Percentiles rank a stretch among this genome's conserved stretches.
Conservation (phyloP, 2,113 vertebrate species). For the Onychostruthus taczanowskii region DNA sequence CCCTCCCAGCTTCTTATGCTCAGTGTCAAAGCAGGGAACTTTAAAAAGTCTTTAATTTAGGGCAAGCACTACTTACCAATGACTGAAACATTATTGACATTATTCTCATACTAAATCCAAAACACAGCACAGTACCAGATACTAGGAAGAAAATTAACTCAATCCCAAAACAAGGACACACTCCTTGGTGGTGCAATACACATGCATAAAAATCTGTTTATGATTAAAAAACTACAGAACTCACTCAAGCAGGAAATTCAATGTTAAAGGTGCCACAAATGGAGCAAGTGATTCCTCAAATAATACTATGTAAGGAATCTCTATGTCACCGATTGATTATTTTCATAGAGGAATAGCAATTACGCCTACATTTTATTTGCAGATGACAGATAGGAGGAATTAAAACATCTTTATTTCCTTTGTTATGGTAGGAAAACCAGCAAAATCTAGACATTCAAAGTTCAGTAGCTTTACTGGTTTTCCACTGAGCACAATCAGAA, state of each 20-base stretch:
- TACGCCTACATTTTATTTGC: neutral
- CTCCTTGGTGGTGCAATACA: neutral
- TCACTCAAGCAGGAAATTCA: neutral
- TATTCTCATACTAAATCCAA: neutral
- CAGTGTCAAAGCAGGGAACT: neutral
- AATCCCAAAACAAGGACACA: neutral
- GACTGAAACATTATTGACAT: neutral
- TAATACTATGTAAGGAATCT: neutral
- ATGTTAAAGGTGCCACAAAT: neutral
- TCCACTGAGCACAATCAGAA: neutral
- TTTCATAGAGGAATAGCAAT: neutral
- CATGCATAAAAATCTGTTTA: neutral
- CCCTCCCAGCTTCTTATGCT: neutral
- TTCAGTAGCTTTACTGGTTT: neutral
- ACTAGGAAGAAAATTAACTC: neutral
- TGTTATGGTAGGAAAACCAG: neutral
- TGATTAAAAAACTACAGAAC: neutral
- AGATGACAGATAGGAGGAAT: neutral
- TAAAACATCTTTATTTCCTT: neutral
- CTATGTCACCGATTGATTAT: neutral
- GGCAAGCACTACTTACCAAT: neutral
- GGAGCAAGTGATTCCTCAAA: neutral
- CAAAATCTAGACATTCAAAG: neutral
- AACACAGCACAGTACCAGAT: neutral
- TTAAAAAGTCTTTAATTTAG: neutral